These are phyloP conservation scores for Alexandromys fortis DNA, from an alignment of 2,113 vertebrate species.

Conservation along the genomic window DNA sequence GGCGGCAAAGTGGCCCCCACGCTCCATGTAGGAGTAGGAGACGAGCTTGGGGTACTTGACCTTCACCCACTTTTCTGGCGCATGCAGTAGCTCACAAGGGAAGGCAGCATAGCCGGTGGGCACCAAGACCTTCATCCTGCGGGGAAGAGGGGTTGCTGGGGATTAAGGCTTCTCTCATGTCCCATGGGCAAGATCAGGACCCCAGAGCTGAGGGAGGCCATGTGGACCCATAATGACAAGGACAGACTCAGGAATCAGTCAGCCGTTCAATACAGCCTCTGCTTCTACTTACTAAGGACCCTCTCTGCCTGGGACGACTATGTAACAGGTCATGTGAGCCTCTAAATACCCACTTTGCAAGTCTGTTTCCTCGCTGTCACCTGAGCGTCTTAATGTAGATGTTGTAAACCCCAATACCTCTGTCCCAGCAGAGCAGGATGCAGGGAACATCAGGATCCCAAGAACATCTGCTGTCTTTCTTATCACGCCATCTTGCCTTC, in stretches of 20 bases:
- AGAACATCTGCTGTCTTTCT: not conserved
- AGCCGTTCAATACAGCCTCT: not conserved
- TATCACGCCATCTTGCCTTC: fast-evolving
- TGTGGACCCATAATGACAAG: not conserved
- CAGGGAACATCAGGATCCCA: not conserved
- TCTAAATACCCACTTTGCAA: not conserved
- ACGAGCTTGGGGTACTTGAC: constrained; percentile 84
- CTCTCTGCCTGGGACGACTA: not conserved
- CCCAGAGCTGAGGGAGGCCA: not conserved
- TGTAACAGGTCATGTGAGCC: not conserved
- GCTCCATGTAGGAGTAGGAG: constrained; percentile 85
- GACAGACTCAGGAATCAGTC: not conserved
- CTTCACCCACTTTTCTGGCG: constrained; percentile 81
- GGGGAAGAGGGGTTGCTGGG: not conserved
- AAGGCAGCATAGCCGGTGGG: constrained; percentile 86
- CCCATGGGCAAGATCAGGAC: not conserved
- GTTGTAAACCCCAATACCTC: no score
- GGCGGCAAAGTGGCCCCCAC: constrained; percentile 86
- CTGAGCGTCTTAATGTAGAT: no score
- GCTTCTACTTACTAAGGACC: not conserved
- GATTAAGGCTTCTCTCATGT: no score
- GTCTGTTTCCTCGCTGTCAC: not conserved
- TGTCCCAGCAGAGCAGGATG: not conserved
- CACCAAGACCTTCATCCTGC: constrained; percentile 84
- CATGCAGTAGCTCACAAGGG: constrained; percentile 81